Conservation (phyloP, 2,113 vertebrate genomes). For the Epinephelus lanceolatus region DNA sequence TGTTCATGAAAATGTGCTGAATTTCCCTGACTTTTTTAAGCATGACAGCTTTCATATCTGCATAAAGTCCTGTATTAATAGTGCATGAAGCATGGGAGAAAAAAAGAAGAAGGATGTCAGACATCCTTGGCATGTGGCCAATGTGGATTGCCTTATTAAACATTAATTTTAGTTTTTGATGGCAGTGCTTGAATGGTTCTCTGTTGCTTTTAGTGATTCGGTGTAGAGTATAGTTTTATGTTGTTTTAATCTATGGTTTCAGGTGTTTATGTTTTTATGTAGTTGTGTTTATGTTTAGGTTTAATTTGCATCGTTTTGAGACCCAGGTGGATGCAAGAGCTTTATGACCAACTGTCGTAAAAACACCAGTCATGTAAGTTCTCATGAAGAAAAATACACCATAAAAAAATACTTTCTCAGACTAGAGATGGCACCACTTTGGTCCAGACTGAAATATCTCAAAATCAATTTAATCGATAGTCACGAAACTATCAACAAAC, state of each 20-base stretch:
- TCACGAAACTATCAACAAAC: no score
- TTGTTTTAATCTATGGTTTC: background rate
- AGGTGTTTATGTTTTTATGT: background rate
- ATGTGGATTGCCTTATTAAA: background rate
- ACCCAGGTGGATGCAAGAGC: background rate
- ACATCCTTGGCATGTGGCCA: background rate
- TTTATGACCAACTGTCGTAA: background rate
- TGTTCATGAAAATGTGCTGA: conserved; percentile 37
- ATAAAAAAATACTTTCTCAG: no score
- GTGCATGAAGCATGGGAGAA: background rate
- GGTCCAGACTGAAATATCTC: no score
- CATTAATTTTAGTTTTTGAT: background rate
- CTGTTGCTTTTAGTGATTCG: background rate
- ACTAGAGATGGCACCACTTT: no score
- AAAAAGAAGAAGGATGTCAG: background rate
- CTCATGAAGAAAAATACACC: background rate
- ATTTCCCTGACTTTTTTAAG: conserved; percentile 16
- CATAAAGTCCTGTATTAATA: background rate
- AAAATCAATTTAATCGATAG: no score
- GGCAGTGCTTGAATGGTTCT: background rate
- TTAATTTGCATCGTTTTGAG: background rate
- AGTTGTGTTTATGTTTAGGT: background rate
- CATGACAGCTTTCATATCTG: conserved; percentile 33
- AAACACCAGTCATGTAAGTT: background rate
- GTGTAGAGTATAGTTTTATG: background rate